Evolutionary conservation across 2,888 invertebrate genomes (phyloP).

Genomic region (Synergus gifuensis): DNA sequence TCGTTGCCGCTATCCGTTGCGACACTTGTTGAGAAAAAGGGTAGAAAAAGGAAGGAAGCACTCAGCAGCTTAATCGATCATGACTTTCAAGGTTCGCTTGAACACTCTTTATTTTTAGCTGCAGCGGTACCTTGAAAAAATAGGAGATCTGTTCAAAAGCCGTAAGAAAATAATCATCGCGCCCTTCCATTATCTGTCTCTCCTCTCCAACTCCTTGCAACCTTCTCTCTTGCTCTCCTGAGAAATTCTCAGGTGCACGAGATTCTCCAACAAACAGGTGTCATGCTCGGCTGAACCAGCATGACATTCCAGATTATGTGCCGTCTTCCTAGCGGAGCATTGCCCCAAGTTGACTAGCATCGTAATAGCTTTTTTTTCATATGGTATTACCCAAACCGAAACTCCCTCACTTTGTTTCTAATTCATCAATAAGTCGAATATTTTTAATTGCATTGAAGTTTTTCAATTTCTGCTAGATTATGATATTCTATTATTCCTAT

Average conservation of each 20-base stretch:
- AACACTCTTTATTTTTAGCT: constrained; percentile 29
- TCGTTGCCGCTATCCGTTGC: constrained; percentile 26
- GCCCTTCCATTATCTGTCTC: constrained; percentile 48
- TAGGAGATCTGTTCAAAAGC: constrained; percentile 36
- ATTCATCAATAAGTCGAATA: not conserved
- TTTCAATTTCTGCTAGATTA: too few species aligned
- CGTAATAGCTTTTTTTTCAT: constrained; percentile 50
- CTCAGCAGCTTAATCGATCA: constrained; percentile 7
- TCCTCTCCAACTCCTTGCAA: constrained; percentile 46
- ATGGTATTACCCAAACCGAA: not conserved
- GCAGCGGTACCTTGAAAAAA: constrained; percentile 42
- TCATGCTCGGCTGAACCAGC: constrained; percentile 69
- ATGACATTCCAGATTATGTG: constrained; percentile 71
- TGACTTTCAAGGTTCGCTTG: constrained; percentile 41
- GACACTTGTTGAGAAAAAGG: constrained; percentile 21
- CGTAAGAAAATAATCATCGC: constrained; percentile 43
- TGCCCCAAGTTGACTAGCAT: constrained; percentile 61
- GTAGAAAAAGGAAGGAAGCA: constrained; percentile 3
- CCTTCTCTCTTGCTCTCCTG: constrained; percentile 54
- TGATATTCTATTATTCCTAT: too few species aligned
- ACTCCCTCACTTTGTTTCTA: not conserved
- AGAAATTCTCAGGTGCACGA: constrained; percentile 66
- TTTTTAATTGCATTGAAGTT: too few species aligned
- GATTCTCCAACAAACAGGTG: constrained; percentile 61
- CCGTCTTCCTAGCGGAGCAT: constrained; percentile 64